Evolutionary conservation across 2,113 vertebrate genomes (phyloP).

Genomic region (Vireo altiloquus): DNA sequence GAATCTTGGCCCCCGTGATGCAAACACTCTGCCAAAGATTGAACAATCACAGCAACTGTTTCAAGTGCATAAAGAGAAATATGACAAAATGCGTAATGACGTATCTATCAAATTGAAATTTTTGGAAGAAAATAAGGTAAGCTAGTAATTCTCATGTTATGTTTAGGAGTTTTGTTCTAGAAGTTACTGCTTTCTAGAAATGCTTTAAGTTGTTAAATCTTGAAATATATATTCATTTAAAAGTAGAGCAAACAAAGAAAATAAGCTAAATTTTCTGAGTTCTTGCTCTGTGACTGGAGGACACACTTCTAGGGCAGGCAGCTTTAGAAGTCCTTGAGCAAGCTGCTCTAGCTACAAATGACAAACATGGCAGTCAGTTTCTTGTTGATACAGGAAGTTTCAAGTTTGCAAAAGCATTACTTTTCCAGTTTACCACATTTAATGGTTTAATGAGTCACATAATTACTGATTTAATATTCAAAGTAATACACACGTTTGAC

Average conservation of each 20-base stretch:
- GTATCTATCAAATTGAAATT: constrained; percentile 95
- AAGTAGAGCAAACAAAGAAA: neutral
- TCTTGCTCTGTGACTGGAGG: neutral
- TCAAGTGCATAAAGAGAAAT: constrained; percentile 93
- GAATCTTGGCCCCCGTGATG: constrained; percentile 92
- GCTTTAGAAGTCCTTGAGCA: neutral
- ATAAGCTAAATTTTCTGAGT: neutral
- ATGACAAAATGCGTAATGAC: constrained; percentile 92
- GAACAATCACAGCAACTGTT: constrained; percentile 91
- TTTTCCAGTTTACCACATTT: neutral
- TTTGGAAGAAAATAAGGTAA: constrained; percentile 98
- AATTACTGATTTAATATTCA: neutral
- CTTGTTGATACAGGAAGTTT: neutral
- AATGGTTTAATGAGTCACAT: neutral
- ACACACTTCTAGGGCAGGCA: neutral
- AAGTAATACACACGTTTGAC: accelerated
- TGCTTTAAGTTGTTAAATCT: neutral
- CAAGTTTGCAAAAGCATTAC: neutral
- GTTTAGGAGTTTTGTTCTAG: neutral
- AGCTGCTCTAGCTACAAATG: neutral
- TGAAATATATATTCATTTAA: neutral
- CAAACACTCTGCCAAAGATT: constrained; percentile 91
- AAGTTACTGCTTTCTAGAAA: neutral
- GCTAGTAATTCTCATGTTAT: neutral
- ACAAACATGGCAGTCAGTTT: neutral